Evolutionary conservation across 92 coral and sea anemone species (phyloP), one percentile per base, ranked within the genome.

Genomic region (Scolanthus callimorphus): DNA sequence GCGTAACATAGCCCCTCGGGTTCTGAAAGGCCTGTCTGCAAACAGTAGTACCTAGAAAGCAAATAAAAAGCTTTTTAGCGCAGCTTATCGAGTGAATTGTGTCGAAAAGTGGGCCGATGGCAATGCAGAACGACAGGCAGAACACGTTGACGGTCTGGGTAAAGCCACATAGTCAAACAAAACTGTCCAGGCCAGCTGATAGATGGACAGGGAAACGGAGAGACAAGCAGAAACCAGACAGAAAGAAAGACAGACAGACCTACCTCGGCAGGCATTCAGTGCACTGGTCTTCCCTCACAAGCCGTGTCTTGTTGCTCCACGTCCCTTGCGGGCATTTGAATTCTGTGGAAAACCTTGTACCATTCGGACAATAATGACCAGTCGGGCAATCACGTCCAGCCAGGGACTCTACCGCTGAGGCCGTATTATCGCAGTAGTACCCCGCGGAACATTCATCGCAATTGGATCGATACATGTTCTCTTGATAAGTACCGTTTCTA

Each of bases 371-470:
- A 43, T 75, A 89, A 51, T 89, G 96, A 3, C 98, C 98, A 20
- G 52, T 41, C 2, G 94, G 97, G 20, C 97, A 91, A 15, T 69
- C 79, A 20, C 58, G 77, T 6, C 85, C 91, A 10, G 80, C 57
- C 3, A 84, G 84, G 56, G 49, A 59, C 38, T 62, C 64, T 2
- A 92, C 78, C 0, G 89, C 90, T 22, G 45, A 39, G 34, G 69
- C 68, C 0, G 98, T 88, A 50, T 88, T 92, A 58, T 92, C 98
- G 27, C 98, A 92, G 73, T 66, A 92, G 60, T 88, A 92, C 13
- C 96, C 96, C 29, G 74, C 71, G 28, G 64, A 72, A 44, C 98
- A 92, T 43, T 43, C 65, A 45, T 78, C 76, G 39, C 98, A 92
- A 21, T 62, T 50, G 54, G 64, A 62, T 48, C 81, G 48, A 59